phyloP scores from a whole-genome alignment of 2,797 vertebrate species.

The Danio choprae region DNA sequence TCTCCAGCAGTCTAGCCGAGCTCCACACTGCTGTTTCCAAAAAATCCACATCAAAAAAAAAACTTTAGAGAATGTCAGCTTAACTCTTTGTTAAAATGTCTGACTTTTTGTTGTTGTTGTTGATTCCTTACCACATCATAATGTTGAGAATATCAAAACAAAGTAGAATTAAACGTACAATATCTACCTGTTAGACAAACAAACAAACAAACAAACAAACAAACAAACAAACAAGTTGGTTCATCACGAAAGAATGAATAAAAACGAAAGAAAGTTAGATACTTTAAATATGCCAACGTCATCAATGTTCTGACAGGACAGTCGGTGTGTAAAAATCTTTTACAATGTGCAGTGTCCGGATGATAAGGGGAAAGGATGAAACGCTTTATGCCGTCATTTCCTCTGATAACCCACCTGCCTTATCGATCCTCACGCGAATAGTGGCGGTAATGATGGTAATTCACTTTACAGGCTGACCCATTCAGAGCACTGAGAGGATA shows the following conservation, averaged over 20 bases:
- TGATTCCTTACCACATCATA: neutral
- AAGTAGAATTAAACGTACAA: too few species aligned
- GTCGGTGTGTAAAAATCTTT: neutral
- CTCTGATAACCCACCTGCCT: slow-evolving; percentile 55
- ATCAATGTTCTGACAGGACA: neutral
- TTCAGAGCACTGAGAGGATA: slow-evolving; percentile 55
- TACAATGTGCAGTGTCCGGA: slow-evolving; percentile 18
- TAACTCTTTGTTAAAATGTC: neutral
- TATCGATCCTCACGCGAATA: slow-evolving; percentile 59
- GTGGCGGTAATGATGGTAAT: slow-evolving; percentile 56
- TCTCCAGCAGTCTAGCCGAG: neutral
- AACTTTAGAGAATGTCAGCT: neutral
- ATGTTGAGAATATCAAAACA: too few species aligned
- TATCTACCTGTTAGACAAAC: neutral
- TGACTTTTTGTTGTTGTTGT: neutral
- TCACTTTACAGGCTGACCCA: slow-evolving; percentile 53
- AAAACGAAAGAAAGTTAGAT: too few species aligned
- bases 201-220: neutral
- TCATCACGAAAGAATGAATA: too few species aligned
- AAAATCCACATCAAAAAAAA: slow-evolving; percentile 7
- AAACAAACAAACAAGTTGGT: neutral
- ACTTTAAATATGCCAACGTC: neutral
- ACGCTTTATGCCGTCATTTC: slow-evolving; percentile 49
- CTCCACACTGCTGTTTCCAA: neutral
- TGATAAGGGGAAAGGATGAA: slow-evolving; percentile 19